Percentiles rank a stretch among this genome's conserved stretches.
phyloP scores from a whole-genome alignment of 2,888 invertebrate species.

The Hydraecia micacea region DNA sequence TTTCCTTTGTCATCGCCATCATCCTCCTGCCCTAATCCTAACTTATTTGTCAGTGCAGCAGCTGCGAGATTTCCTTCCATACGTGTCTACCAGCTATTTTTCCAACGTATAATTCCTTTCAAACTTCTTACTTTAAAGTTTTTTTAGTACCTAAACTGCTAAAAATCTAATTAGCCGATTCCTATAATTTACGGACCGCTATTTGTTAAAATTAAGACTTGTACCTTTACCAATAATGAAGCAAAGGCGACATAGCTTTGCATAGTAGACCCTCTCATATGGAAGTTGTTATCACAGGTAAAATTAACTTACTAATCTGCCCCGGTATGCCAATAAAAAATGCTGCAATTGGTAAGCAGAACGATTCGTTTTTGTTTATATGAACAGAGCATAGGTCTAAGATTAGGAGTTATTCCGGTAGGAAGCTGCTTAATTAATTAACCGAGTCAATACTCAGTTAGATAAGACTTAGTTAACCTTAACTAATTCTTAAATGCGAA shows the following conservation, averaged over 20 bases:
- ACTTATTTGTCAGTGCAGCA: not conserved
- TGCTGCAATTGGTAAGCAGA: too few species aligned
- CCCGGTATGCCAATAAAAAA: too few species aligned
- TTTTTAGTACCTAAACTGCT: not conserved
- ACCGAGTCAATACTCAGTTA: constrained; percentile 26
- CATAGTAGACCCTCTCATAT: too few species aligned
- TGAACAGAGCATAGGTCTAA: not conserved
- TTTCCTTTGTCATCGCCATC: not conserved
- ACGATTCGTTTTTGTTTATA: too few species aligned
- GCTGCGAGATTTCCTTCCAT: not conserved
- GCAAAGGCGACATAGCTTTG: too few species aligned
- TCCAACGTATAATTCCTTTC: not conserved
- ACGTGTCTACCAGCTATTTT: not conserved
- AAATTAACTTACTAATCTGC: too few species aligned
- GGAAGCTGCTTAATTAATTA: constrained; percentile 23
- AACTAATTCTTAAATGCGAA: constrained; percentile 44
- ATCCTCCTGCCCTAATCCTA: not conserved
- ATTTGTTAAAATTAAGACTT: too few species aligned
- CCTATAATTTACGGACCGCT: too few species aligned
- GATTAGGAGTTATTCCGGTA: too few species aligned
- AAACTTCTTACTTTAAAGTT: too few species aligned
- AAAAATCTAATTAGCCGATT: not conserved
- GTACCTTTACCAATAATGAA: too few species aligned
- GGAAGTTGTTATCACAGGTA: too few species aligned
- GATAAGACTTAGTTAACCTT: constrained; percentile 41